A percentile compares a stretch with the other conserved stretches of the same genome.
Conservation (phyloP, 2,113 vertebrate species). For the Merops nubicus region DNA sequence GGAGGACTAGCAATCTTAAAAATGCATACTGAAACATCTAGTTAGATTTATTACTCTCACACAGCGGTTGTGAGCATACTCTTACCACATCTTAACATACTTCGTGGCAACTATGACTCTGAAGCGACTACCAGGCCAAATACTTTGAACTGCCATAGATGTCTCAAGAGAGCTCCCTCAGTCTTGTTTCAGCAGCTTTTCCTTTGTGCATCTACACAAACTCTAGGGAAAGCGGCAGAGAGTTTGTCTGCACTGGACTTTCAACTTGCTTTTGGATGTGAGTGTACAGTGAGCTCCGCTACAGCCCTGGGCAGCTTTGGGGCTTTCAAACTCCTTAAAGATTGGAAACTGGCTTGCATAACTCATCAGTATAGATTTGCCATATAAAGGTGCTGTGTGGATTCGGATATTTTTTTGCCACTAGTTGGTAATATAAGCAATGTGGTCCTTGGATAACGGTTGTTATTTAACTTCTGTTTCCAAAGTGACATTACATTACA, state of each 20-base stretch:
- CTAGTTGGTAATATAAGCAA: neutral
- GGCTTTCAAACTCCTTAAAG: neutral
- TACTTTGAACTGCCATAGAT: neutral
- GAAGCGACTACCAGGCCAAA: neutral
- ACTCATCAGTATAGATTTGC: neutral
- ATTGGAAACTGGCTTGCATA: neutral
- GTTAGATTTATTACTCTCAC: neutral
- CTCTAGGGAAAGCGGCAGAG: neutral
- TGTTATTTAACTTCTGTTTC: slow-evolving; percentile 13
- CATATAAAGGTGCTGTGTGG: neutral
- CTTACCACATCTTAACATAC: neutral
- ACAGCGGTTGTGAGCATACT: neutral
- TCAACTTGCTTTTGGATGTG: neutral
- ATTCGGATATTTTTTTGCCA: neutral
- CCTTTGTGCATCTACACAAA: neutral
- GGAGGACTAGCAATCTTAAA: neutral
- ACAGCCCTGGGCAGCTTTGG: neutral
- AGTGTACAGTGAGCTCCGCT: neutral
- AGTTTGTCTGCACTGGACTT: neutral
- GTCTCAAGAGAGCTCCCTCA: neutral
- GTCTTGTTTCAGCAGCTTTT: neutral
- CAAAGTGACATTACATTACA: slow-evolving; percentile 6
- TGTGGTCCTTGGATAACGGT: neutral
- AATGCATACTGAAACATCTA: neutral
- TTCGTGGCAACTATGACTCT: neutral